Conservation (phyloP, 2,113 vertebrate species). For the Panthera uncia region DNA sequence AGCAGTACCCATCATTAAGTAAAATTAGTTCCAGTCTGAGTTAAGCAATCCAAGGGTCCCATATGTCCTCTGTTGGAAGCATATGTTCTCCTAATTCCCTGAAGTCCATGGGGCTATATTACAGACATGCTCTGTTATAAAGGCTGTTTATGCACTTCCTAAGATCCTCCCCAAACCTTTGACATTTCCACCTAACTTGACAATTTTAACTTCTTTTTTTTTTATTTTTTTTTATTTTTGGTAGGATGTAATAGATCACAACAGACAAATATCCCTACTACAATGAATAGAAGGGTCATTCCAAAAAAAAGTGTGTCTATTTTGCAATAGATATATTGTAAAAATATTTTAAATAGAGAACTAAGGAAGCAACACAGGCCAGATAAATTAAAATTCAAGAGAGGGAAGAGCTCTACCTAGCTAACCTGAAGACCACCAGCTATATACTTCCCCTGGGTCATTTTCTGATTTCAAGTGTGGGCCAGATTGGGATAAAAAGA, state of each 20-base stretch:
- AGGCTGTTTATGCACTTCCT: not conserved
- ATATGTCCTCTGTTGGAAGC: not conserved
- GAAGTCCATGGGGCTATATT: not conserved
- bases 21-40: not conserved
- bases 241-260: not conserved
- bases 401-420: not conserved
- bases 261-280: not conserved
- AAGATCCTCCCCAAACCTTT: not conserved
- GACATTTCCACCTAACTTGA: not conserved
- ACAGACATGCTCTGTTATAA: not conserved
- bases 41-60: not conserved
- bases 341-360: not conserved
- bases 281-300: not conserved
- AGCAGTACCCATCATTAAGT: not conserved
- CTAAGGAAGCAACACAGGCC: not conserved
- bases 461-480: not conserved
- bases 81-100: not conserved
- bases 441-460: not conserved
- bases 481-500: not conserved
- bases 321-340: not conserved
- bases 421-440: not conserved
- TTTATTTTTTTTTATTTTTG: not conserved
- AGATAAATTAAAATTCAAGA: not conserved
- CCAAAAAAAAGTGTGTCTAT: too few species aligned
- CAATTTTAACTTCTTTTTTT: not conserved